A percentile compares a stretch with the other conserved stretches of the same genome.
These are phyloP conservation scores for Calephelis perditalis DNA, from an alignment of 2,888 invertebrate genomes.

Conservation along the genomic window DNA sequence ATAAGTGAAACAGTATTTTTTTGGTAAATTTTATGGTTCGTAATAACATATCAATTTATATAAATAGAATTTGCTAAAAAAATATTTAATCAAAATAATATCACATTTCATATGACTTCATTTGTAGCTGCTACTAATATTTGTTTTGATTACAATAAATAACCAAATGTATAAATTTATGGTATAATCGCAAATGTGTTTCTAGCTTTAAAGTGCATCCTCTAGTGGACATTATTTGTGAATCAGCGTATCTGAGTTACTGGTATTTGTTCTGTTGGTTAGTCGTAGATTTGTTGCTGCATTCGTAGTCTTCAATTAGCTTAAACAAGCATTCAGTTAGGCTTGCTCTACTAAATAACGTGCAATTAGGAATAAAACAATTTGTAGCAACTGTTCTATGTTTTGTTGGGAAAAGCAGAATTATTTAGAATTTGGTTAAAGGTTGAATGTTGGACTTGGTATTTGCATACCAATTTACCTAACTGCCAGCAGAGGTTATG, in stretches of 20 bases:
- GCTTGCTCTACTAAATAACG: slow-evolving; percentile 11
- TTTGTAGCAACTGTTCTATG: slow-evolving; percentile 6
- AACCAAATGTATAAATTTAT: too few species aligned
- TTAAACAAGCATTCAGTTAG: slow-evolving; percentile 19
- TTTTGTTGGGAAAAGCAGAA: not conserved
- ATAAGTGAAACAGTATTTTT: too few species aligned
- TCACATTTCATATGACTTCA: too few species aligned
- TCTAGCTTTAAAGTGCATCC: slow-evolving; percentile 49
- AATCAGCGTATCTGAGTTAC: slow-evolving; percentile 51
- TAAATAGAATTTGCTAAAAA: too few species aligned
- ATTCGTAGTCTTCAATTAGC: slow-evolving; percentile 31
- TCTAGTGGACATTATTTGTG: slow-evolving; percentile 52
- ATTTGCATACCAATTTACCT: too few species aligned
- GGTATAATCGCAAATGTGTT: slow-evolving; percentile 26
- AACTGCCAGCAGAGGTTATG: too few species aligned
- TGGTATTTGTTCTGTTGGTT: slow-evolving; percentile 46
- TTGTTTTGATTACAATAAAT: too few species aligned
- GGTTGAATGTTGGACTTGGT: too few species aligned
- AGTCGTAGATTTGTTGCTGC: slow-evolving; percentile 40
- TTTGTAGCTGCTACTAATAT: too few species aligned
- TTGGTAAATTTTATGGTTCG: too few species aligned
- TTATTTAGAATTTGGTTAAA: not conserved
- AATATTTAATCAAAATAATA: too few species aligned
- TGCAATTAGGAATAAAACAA: slow-evolving; percentile 10
- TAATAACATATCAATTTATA: too few species aligned